These are phyloP conservation scores for Hyperopisus bebe DNA, from an alignment of 2,113 vertebrate genomes.

Conservation along the genomic window DNA sequence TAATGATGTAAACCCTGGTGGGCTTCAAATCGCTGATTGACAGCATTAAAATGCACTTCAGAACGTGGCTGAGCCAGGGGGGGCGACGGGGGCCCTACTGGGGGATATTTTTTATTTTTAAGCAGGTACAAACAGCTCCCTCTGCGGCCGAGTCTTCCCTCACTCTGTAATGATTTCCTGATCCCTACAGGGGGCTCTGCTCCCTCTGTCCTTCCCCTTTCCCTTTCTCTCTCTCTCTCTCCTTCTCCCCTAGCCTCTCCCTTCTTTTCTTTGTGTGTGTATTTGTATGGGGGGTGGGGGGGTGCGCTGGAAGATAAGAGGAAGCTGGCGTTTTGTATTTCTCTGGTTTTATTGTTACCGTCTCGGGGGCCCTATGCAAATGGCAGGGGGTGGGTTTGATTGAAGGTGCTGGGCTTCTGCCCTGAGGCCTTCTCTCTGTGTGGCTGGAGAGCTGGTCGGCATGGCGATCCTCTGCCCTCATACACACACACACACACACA, in stretches of 20 bases:
- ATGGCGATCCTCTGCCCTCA: conserved; percentile 3
- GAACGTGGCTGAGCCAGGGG: neutral
- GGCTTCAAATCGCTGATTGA: conserved; percentile 12
- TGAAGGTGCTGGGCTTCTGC: conserved; percentile 35
- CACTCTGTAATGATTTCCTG: conserved; percentile 12
- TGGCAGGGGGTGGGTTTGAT: conserved; percentile 37
- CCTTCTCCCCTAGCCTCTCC: neutral
- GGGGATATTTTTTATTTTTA: conserved; percentile 21
- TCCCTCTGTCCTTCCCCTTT: neutral
- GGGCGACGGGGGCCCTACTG: neutral
- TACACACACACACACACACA: conserved; percentile 22
- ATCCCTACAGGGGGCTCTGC: conserved; percentile 15
- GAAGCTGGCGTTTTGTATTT: conserved; percentile 40
- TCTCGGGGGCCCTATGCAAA: conserved; percentile 44
- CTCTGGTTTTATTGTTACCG: conserved; percentile 21
- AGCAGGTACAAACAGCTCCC: conserved; percentile 14
- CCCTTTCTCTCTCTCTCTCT: neutral
- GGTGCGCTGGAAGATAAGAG: neutral
- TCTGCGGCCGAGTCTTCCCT: neutral
- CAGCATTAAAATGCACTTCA: conserved; percentile 16
- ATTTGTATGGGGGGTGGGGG: neutral
- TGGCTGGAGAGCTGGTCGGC: conserved; percentile 17
- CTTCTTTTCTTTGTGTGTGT: conserved; percentile 19
- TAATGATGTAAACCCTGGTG: conserved; percentile 16
- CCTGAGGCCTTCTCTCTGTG: conserved; percentile 32